Evolutionary conservation across 2,113 vertebrate genomes (phyloP).

Genomic region (Hydrolagus affinis): DNA sequence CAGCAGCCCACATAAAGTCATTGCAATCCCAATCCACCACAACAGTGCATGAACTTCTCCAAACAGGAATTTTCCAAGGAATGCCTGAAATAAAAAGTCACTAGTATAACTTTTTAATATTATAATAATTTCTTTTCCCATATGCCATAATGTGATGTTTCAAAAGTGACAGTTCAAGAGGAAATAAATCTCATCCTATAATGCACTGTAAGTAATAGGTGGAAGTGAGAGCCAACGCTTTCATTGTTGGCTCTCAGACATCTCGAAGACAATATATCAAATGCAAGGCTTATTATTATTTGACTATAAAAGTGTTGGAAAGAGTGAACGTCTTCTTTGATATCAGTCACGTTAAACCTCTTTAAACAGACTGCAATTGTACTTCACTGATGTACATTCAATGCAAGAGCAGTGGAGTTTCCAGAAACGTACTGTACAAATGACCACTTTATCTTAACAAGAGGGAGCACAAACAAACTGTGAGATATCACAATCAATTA

Average conservation of each 20-base stretch:
- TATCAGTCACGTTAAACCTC: background rate
- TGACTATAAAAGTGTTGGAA: background rate
- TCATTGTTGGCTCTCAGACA: too few species aligned
- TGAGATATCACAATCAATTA: too few species aligned
- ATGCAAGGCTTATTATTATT: too few species aligned
- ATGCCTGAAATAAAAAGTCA: conserved; percentile 55
- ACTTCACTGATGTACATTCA: background rate
- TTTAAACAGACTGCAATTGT: background rate
- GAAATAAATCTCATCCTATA: background rate
- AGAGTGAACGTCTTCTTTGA: background rate
- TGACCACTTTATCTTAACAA: too few species aligned
- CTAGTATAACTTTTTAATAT: background rate
- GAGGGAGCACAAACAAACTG: too few species aligned
- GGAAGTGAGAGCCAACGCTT: background rate
- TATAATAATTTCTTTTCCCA: background rate
- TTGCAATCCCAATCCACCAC: conserved; percentile 81
- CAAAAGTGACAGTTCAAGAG: background rate
- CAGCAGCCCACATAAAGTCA: conserved; percentile 73
- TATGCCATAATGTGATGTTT: background rate
- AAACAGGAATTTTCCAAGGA: conserved; percentile 76
- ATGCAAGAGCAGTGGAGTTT: background rate
- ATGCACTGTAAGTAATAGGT: background rate
- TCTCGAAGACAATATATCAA: too few species aligned
- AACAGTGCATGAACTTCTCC: conserved; percentile 69
- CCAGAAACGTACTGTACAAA: too few species aligned